A percentile compares a stretch with the other conserved stretches of the same genome.
Conservation (phyloP, 2,888 invertebrate species). For the Ennomos quercinarius region DNA sequence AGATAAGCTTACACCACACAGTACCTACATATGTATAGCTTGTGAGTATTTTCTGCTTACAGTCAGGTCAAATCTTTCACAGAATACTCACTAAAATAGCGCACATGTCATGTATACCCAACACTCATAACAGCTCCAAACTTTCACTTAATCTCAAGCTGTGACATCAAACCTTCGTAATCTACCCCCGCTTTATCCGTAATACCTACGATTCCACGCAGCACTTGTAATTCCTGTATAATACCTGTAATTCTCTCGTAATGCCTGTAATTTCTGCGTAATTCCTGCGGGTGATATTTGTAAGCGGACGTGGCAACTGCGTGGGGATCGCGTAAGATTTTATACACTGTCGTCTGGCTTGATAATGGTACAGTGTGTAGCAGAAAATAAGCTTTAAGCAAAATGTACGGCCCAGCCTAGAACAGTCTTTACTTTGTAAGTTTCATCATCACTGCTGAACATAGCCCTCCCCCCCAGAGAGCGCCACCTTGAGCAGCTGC, state of each 20-base stretch:
- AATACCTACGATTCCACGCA: conserved; percentile 42
- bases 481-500: too few relatives aligned
- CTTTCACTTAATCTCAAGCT: conserved; percentile 27
- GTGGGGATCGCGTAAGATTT: conserved; percentile 44
- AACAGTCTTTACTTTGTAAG: too few relatives aligned
- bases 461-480: too few relatives aligned
- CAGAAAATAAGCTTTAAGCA: conserved; percentile 7
- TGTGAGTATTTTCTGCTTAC: too few relatives aligned
- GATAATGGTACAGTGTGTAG: conserved; percentile 26
- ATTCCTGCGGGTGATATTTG: conserved; percentile 61
- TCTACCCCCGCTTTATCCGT: conserved; percentile 36
- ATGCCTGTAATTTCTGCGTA: conserved; percentile 59
- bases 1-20: too few relatives aligned
- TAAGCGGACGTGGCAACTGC: conserved; percentile 52
- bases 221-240: conserved; percentile 41
- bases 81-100: not conserved
- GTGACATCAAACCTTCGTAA: conserved; percentile 51
- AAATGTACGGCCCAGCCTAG: not conserved
- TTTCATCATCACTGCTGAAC: too few relatives aligned
- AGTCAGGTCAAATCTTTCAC: not conserved
- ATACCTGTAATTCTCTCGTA: conserved; percentile 41
- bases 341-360: conserved; percentile 45
- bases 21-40: too few relatives aligned
- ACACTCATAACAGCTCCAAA: not conserved
- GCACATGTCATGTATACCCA: not conserved